Base-by-base conservation (phyloP, 2,888 invertebrate genomes). In the Coenonympha arcania region DNA sequence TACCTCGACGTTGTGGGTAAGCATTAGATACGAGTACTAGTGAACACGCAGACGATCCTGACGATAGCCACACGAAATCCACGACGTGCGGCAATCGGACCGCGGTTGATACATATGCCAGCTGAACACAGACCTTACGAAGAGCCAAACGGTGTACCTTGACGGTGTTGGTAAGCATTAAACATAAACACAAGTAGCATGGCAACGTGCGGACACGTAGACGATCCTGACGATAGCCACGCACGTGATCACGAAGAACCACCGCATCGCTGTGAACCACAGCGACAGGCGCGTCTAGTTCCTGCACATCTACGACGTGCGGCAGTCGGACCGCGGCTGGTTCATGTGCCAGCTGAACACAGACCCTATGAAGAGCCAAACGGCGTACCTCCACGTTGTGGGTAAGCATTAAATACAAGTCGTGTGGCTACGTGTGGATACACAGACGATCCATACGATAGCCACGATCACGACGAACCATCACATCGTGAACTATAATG, bases 281-380 rank as follows among this genome's bases (percentile, higher is more conserved):
- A 94, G 93, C 62, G 95, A 95, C 71, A 91, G 93, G 55, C 89
- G 92, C 42, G 94, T 93, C 42, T 95, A 95, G 95, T 94, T 92
- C 73, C 88, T 96, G 34, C 93, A 94, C 70, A 93, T 96, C 64
- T 90, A 91, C 52, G 94, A 95, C 73, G 94, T 95, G 9, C 88
- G 92, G 28, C 93, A 95, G 73, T 89, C 92, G 0, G 96, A 96
- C 81, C 89, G 92, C 11, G 94, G 95, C 55, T 95, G 93, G 91
- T 96, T 95, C 84, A 95, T 95, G 95, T 96, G 95, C 74, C 95
- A 95, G 87, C 94, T 95, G 61, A 95, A 95, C 79, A 95, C 95
- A 0, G 94, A 95, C 79, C 96, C 95, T 0, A 95, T 95, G 95
- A 95, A 95, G 75, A 94, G 93, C 72, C 95, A 95, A 83, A 91